Evolutionary conservation across 2,797 vertebrate species (phyloP).

Genomic region (Kryptopterus vitreolus): DNA sequence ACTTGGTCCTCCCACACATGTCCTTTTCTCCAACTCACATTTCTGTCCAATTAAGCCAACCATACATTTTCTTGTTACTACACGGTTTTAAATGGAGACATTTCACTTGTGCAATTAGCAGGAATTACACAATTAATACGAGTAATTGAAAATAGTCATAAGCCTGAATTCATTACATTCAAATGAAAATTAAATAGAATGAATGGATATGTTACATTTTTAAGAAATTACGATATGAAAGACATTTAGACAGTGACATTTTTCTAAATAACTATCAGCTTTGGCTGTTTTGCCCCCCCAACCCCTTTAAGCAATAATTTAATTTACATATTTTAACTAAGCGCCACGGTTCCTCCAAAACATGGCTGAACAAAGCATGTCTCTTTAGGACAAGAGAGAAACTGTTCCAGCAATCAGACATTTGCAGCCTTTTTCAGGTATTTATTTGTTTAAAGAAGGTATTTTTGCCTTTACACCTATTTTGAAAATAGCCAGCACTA

Average conservation of each 20-base stretch:
- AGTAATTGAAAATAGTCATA: background rate
- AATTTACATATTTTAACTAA: background rate
- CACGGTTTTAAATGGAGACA: background rate
- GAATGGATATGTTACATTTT: background rate
- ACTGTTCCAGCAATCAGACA: background rate
- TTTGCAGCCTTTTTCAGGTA: background rate
- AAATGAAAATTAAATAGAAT: background rate
- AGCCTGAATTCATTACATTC: background rate
- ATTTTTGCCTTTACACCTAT: constrained; percentile 31
- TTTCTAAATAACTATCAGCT: background rate
- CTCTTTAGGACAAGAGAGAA: background rate
- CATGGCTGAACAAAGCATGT: background rate
- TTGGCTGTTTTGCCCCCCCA: too few relatives aligned
- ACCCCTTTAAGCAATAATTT: background rate
- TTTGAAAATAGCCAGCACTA: constrained; percentile 24
- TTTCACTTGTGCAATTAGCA: background rate
- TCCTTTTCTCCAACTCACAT: constrained; percentile 54
- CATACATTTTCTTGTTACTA: constrained; percentile 12
- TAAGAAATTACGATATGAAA: background rate
- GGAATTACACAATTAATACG: background rate
- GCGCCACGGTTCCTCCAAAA: background rate
- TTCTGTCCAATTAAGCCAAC: constrained; percentile 39
- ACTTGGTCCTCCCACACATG: constrained; percentile 60
- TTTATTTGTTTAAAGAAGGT: constrained; percentile 23
- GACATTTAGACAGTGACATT: background rate